Percentiles rank a stretch among this genome's conserved stretches.
phyloP scores from a whole-genome alignment of 35 echinoderm and acorn worm genomes.

The Ophiothrix spiculata region DNA sequence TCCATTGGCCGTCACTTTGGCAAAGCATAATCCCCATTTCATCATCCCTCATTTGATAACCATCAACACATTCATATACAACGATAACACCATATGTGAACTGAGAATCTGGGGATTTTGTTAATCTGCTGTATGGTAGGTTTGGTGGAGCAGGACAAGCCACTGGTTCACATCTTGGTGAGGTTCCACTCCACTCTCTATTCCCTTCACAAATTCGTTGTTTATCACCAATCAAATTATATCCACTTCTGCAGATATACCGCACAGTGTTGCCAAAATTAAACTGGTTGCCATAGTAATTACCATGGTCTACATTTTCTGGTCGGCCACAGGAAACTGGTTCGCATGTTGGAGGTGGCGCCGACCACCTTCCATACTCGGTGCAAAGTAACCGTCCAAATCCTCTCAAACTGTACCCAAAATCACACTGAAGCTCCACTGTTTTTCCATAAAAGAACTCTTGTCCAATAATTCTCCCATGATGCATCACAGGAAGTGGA shows the following conservation, averaged over 20 bases:
- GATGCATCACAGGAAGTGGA: background rate
- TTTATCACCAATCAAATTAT: constrained; percentile 21
- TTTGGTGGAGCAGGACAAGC: constrained; percentile 17
- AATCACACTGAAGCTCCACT: constrained; percentile 17
- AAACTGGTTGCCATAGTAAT: background rate
- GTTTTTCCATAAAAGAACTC: constrained; percentile 11
- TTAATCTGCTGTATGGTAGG: background rate
- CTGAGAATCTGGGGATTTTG: background rate
- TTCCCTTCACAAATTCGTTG: constrained; percentile 22
- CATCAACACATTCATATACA: constrained; percentile 31
- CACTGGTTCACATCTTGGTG: constrained; percentile 18
- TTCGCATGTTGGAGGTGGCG: constrained; percentile 15
- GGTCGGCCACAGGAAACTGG: constrained; percentile 37
- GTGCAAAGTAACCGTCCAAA: background rate
- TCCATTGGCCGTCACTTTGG: constrained; percentile 45
- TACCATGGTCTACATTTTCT: constrained; percentile 12
- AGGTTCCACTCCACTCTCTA: constrained; percentile 21
- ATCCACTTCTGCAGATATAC: constrained; percentile 33
- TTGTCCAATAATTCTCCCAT: constrained; percentile 22
- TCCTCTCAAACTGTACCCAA: constrained; percentile 24
- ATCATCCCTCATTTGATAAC: constrained; percentile 20
- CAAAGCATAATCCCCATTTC: constrained; percentile 16
- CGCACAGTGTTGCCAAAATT: constrained; percentile 17
- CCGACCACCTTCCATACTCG: constrained; percentile 27
- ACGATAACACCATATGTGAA: background rate